Percentiles rank a stretch among this genome's conserved stretches.
phyloP scores from a whole-genome alignment of 2,113 vertebrate species.

The Indri indri region DNA sequence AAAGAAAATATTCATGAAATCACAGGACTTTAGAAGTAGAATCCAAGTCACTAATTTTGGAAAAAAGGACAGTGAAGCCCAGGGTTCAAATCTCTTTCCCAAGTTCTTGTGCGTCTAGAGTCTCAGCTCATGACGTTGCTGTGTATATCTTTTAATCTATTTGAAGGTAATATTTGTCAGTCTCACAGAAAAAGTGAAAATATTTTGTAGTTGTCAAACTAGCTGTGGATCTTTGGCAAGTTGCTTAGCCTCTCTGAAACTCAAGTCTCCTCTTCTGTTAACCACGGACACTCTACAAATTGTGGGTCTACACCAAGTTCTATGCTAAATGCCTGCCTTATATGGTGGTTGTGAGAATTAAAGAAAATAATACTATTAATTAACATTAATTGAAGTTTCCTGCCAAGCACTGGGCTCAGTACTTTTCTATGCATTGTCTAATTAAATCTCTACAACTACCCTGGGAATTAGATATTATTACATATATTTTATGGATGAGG shows the following conservation, averaged over 20 bases:
- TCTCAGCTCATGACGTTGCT: background rate
- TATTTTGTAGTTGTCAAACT: background rate
- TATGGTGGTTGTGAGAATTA: background rate
- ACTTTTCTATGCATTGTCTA: background rate
- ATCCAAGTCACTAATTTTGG: background rate
- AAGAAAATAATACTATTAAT: background rate
- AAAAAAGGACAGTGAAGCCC: background rate
- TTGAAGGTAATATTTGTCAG: background rate
- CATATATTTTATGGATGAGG: background rate
- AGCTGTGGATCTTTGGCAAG: background rate
- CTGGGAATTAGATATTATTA: background rate
- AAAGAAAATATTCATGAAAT: background rate
- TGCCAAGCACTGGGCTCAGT: background rate
- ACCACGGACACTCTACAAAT: background rate
- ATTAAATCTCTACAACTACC: background rate
- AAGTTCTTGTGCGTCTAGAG: background rate
- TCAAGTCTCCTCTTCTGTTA: background rate
- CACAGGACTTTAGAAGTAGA: background rate
- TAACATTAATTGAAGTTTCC: background rate
- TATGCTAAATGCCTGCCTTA: background rate
- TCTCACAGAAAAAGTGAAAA: background rate
- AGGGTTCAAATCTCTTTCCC: background rate
- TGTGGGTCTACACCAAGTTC: background rate
- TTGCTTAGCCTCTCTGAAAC: background rate
- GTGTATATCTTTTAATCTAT: background rate